These are phyloP conservation scores for Tillus elongatus DNA, from an alignment of 2,888 invertebrate species.

Conservation along the genomic window DNA sequence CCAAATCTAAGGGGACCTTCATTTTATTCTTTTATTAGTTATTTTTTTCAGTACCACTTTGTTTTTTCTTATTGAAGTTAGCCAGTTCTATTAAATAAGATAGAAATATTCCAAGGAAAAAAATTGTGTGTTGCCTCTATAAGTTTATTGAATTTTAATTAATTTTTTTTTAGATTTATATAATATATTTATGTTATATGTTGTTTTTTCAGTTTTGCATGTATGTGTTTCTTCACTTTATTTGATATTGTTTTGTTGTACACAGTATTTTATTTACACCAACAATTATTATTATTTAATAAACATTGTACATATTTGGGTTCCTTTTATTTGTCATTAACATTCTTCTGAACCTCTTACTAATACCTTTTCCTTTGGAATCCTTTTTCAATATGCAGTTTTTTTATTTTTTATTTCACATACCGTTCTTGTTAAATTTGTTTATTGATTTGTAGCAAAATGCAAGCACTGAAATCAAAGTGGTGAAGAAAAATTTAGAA, in stretches of 20 bases:
- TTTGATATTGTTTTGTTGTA: not conserved
- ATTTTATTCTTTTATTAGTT: slow-evolving; percentile 8
- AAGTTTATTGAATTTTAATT: no score
- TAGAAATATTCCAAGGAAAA: no score
- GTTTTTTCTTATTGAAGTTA: slow-evolving; percentile 4
- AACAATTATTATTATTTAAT: not conserved
- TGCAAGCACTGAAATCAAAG: slow-evolving; percentile 35
- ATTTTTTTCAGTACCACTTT: slow-evolving; percentile 5
- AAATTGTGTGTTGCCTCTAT: no score
- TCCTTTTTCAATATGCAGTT: slow-evolving; percentile 21
- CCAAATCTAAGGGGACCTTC: slow-evolving; percentile 7
- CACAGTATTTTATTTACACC: not conserved
- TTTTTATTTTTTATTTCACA: slow-evolving; percentile 13
- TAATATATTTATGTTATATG: slow-evolving; percentile 4
- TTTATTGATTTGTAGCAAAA: slow-evolving; percentile 29
- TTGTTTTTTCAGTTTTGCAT: slow-evolving; percentile 5
- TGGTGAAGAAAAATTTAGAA: slow-evolving; percentile 38
- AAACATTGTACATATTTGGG: not conserved
- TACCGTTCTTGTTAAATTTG: slow-evolving; percentile 11
- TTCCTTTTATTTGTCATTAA: not conserved
- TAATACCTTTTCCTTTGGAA: no score
- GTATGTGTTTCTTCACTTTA: not conserved
- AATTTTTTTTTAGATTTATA: no score
- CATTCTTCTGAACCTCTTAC: slow-evolving; percentile 1
- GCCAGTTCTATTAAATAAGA: slow-evolving; percentile 10